Evolutionary conservation across 2,888 invertebrate species (phyloP).

Genomic region (Spilarctia lutea): DNA sequence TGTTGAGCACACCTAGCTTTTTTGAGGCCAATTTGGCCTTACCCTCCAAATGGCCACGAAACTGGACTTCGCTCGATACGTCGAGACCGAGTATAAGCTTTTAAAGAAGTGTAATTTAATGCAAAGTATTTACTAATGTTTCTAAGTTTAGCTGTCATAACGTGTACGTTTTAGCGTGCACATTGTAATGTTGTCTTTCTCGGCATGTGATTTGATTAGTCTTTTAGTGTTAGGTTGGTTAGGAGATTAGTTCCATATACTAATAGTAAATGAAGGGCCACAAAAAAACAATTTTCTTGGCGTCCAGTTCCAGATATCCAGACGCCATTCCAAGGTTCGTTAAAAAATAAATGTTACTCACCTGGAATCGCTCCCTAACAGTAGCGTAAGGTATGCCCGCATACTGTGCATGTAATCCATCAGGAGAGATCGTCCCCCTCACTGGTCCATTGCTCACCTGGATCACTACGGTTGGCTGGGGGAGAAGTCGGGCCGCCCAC

Average conservation of each 20-base stretch:
- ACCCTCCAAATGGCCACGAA: too few species aligned
- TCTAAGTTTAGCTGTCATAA: not conserved
- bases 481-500: constrained; percentile 72
- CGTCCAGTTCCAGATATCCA: not conserved
- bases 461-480: constrained; percentile 66
- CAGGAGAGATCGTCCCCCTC: constrained; percentile 64
- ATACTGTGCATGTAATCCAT: constrained; percentile 65
- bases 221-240: too few species aligned
- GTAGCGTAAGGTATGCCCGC: constrained; percentile 73
- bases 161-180: not conserved
- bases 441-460: constrained; percentile 62
- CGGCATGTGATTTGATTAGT: too few species aligned
- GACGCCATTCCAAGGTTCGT: constrained; percentile 10
- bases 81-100: too few species aligned
- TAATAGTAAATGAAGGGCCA: not conserved
- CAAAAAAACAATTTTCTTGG: not conserved
- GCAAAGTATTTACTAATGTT: not conserved
- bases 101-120: not conserved
- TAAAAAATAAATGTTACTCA: constrained; percentile 68
- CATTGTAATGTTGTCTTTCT: not conserved
- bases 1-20: too few species aligned
- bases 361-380: constrained; percentile 68
- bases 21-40: too few species aligned
- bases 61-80: too few species aligned
- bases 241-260: too few species aligned